Evolutionary conservation across 1,140 invertebrate species (phyloP).

Genomic region (Aricia agestis): DNA sequence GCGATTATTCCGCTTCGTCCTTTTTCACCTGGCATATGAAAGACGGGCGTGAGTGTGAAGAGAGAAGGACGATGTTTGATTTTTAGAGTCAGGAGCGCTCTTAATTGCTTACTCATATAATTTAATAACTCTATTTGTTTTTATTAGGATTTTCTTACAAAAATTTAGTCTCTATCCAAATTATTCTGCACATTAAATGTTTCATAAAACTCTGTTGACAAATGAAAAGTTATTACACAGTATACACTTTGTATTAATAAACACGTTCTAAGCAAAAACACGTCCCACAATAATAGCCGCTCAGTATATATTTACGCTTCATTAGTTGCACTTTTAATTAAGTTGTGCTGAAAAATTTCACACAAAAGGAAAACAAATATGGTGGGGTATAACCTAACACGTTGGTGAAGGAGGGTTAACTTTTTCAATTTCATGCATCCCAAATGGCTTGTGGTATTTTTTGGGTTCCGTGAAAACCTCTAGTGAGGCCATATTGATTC

Average conservation of each 20-base stretch:
- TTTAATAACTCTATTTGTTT: no score
- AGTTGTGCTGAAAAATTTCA: slow-evolving; percentile 11
- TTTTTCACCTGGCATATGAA: no score
- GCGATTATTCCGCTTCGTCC: no score
- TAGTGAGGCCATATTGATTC: not conserved
- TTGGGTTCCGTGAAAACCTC: not conserved
- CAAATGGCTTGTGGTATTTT: not conserved
- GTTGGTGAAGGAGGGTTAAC: not conserved
- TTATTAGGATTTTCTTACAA: no score
- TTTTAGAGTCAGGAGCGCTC: no score
- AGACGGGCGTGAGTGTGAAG: no score
- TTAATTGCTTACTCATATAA: no score
- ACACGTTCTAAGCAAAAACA: slow-evolving; percentile 8
- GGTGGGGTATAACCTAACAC: not conserved
- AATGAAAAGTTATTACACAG: slow-evolving; percentile 5
- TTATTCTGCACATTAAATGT: not conserved
- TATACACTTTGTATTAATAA: slow-evolving; percentile 13
- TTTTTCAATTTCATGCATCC: not conserved
- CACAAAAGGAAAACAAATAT: not conserved
- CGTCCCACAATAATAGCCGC: not conserved
- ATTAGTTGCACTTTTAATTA: slow-evolving; percentile 13
- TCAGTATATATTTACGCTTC: slow-evolving; percentile 7
- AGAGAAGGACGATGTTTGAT: no score
- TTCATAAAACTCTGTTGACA: not conserved
- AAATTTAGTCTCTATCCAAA: no score